Percentiles rank a stretch among this genome's conserved stretches.
These are phyloP conservation scores for Siniperca scherzeri DNA, from an alignment of 2,797 vertebrate species.

Conservation along the genomic window DNA sequence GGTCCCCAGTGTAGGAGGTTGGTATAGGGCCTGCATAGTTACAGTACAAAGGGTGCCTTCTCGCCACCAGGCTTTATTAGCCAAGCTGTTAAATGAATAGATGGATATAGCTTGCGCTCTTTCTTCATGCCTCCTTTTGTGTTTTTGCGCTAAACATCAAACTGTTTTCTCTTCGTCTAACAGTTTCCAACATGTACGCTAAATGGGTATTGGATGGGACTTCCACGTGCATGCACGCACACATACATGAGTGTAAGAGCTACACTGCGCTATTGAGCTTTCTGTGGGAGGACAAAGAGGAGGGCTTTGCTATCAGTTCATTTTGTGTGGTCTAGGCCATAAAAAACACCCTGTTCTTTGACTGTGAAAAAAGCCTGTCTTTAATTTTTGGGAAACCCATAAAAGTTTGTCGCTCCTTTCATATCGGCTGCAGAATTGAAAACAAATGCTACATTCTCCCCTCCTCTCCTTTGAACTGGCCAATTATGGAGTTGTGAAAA, in stretches of 20 bases:
- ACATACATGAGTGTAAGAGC: conserved; percentile 1
- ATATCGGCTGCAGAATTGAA: conserved; percentile 93
- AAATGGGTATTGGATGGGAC: conserved; percentile 23
- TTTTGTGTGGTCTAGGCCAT: conserved; percentile 97
- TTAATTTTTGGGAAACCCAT: conserved; percentile 97
- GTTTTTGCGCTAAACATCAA: conserved; percentile 70
- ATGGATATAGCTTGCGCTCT: conserved; percentile 70
- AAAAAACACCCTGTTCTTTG: conserved; percentile 94
- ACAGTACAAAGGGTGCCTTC: conserved; percentile 84
- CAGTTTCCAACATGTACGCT: conserved; percentile 53
- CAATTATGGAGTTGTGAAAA: conserved; percentile 99
- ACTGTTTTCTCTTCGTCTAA: conserved; percentile 55
- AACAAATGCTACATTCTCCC: conserved; percentile 93
- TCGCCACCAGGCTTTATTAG: conserved; percentile 86
- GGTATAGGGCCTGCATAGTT: conserved; percentile 83
- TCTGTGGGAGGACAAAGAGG: conserved; percentile 77
- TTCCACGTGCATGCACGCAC: neutral
- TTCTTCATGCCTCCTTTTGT: conserved; percentile 64
- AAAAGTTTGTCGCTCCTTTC: conserved; percentile 96
- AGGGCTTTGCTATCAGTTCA: conserved; percentile 90
- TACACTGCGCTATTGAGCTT: conserved; percentile 46
- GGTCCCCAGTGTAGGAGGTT: conserved; percentile 85
- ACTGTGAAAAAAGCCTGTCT: conserved; percentile 92
- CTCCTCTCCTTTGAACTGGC: conserved; percentile 92
- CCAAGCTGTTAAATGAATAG: conserved; percentile 81